Percentiles rank a stretch among this genome's conserved stretches.
These are phyloP conservation scores for Benthosema pterotum DNA, from an alignment of 2,797 vertebrate genomes.

Conservation along the genomic window DNA sequence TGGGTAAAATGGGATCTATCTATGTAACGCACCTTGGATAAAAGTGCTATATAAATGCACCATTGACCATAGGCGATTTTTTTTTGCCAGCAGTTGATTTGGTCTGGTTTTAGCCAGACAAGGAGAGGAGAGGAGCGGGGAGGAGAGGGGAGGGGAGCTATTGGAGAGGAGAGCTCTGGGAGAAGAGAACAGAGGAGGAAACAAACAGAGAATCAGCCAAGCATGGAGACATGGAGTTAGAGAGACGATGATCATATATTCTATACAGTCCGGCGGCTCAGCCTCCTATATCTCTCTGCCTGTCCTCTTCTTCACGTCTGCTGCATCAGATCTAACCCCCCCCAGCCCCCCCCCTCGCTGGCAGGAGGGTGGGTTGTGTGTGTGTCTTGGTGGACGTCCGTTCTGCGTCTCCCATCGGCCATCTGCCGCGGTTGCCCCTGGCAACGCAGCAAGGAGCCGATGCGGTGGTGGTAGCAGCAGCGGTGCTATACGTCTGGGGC, in stretches of 20 bases:
- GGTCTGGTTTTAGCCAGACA: too few species aligned
- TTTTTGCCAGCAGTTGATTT: too few species aligned
- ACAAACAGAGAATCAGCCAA: too few species aligned
- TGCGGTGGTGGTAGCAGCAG: too few species aligned
- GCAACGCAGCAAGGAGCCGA: slow-evolving; percentile 40
- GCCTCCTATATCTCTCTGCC: not conserved
- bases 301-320: too few species aligned
- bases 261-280: not conserved
- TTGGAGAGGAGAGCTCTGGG: not conserved
- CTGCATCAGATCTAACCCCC: slow-evolving; percentile 1
- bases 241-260: not conserved
- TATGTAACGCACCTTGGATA: too few species aligned
- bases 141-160: not conserved
- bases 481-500: too few species aligned
- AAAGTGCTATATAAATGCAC: too few species aligned
- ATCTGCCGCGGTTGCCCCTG: slow-evolving; percentile 56
- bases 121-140: not conserved
- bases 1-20: too few species aligned
- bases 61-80: too few species aligned
- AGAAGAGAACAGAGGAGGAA: not conserved
- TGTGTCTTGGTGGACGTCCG: slow-evolving; percentile 28
- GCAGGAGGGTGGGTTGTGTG: slow-evolving; percentile 25
- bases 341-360: not conserved
- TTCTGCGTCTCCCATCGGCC: slow-evolving; percentile 40
- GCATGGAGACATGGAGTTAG: too few species aligned